phyloP scores from a whole-genome alignment of 92 coral and sea anemone genomes.

The Pocillopora grandis region DNA sequence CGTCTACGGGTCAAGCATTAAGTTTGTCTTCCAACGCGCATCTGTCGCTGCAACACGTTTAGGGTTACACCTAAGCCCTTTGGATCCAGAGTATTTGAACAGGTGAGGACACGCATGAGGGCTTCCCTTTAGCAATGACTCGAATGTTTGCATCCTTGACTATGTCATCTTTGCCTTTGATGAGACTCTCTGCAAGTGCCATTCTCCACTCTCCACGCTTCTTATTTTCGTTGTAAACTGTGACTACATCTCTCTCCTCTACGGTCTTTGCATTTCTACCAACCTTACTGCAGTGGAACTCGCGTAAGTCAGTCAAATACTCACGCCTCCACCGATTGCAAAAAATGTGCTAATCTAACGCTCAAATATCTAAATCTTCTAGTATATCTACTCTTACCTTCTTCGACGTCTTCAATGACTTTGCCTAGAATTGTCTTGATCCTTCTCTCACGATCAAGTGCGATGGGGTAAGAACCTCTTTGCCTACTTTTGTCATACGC shows the following conservation, averaged over 20 bases:
- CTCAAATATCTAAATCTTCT: conserved; percentile 12
- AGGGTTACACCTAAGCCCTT: neutral
- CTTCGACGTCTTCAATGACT: conserved; percentile 20
- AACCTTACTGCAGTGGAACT: neutral
- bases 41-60: conserved; percentile 31
- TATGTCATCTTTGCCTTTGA: conserved; percentile 9
- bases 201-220: neutral
- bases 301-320: neutral
- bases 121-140: conserved; percentile 25
- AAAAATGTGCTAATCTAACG: neutral
- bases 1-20: conserved; percentile 51
- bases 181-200: neutral
- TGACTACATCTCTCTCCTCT: neutral
- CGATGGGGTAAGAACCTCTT: neutral
- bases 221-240: neutral
- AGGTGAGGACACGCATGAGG: conserved; percentile 20
- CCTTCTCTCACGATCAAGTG: neutral
- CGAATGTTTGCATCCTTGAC: neutral
- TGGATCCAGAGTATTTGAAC: conserved; percentile 27
- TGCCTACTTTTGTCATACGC: conserved; percentile 5
- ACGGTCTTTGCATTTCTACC: neutral
- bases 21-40: conserved; percentile 22
- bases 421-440: neutral
- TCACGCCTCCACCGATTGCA: neutral
- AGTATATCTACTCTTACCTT: conserved; percentile 24